Base-by-base conservation (phyloP, 2,797 vertebrate species). In the Helicolenus hilgendorfi region DNA sequence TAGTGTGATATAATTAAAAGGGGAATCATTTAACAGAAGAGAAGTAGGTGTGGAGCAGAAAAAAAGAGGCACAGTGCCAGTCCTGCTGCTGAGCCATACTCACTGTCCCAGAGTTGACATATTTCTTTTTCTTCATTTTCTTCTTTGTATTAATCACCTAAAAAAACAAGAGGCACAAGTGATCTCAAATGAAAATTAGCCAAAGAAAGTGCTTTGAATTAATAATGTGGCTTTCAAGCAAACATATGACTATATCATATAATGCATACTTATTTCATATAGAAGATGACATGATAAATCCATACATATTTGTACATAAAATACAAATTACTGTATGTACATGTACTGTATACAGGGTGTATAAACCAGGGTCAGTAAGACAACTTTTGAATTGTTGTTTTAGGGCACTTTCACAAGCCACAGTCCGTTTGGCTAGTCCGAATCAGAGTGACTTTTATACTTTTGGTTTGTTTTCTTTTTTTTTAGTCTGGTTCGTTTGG, bases 91-190 rank as follows among this genome's bases (percentile, higher is more conserved):
- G 18, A 26, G 72, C 6, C 60, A 45, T 83, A 98, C 98, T 98
- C 93, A 99, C 99, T 24, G 98, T 99, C 95, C 99, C 99, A 1
- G 98, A 99, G 96, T 99, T 98, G 74, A 98, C 96, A 63, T 99
- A 99, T 95, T 99, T 99, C 97, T 99, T 99, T 96, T 99, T 99
- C 97, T 99, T 99, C 97, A 99, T 98, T 97, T 99, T 99, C 97
- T 99, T 99, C 95, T 98, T 98, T 0, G 98, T 98, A 92, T 99
- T 99, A 88, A 99, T 97, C 89, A 99, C 99, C 99, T 99, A 92
- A 69, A 94, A 80, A 80, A 79, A 70, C 1, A 26, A 69, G 2
- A 59, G 13, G 7, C 7, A 67, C 18, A 75, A 3, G 27, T 55
- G n/a, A 55, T 55, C 8, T 20, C 11, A 22, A 22, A 55, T 55